Conservation (phyloP, 2,113 vertebrate species). For the Porphyrio hochstetteri region DNA sequence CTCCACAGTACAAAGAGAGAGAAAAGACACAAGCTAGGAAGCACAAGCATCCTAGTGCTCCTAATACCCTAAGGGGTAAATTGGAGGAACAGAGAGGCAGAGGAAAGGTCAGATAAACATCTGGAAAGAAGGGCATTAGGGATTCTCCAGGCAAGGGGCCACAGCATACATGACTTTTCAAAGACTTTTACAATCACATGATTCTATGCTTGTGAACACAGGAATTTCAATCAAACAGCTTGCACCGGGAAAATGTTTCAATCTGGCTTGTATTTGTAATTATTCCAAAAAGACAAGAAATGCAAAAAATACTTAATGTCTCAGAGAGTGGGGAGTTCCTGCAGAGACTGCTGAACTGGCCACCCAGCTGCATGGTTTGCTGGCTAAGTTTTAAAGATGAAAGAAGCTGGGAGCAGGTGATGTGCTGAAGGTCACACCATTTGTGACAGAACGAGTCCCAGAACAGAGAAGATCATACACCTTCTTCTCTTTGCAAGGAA, state of each 20-base stretch:
- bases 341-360: background rate
- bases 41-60: background rate
- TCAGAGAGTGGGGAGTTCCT: background rate
- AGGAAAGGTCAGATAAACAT: background rate
- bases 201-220: background rate
- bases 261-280: background rate
- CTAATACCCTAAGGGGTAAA: background rate
- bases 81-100: background rate
- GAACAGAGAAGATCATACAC: constrained; percentile 19
- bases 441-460: background rate
- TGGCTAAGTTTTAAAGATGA: background rate
- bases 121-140: accelerated
- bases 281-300: background rate
- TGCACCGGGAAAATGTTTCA: background rate
- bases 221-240: background rate
- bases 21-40: background rate
- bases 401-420: constrained; percentile 23
- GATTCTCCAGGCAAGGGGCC: background rate
- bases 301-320: background rate
- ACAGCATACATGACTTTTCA: background rate
- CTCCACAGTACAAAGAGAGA: background rate
- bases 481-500: constrained; percentile 9
- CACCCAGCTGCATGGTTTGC: background rate
- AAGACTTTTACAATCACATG: background rate
- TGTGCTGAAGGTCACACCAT: constrained; percentile 15